phyloP scores from a whole-genome alignment of 1,140 invertebrate species.

The Anastrepha obliqua region DNA sequence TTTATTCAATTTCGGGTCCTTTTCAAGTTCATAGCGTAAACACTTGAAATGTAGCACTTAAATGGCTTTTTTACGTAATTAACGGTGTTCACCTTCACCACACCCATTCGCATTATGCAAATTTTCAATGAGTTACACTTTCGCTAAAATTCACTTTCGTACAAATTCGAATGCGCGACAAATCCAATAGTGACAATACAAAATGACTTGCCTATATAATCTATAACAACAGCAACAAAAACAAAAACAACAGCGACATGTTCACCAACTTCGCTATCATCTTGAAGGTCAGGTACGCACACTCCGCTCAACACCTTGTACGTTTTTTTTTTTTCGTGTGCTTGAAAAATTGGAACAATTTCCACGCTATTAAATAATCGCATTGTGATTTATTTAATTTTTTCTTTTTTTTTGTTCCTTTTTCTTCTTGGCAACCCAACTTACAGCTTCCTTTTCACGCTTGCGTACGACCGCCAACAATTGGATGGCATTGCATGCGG shows the following conservation, averaged over 20 bases:
- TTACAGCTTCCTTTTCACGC: not conserved
- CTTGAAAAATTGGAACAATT: slow-evolving; percentile 68
- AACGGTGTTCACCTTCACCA: slow-evolving; percentile 41
- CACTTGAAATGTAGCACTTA: not conserved
- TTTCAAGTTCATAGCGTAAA: slow-evolving; percentile 43
- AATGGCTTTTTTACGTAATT: not conserved
- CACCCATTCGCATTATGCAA: slow-evolving; percentile 46
- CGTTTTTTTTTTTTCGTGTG: not conserved
- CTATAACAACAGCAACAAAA: not conserved
- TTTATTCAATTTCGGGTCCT: not conserved
- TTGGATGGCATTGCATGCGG: not conserved
- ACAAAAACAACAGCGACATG: not conserved
- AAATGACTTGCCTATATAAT: not conserved
- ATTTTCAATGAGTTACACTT: slow-evolving; percentile 21
- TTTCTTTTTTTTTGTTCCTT: not conserved
- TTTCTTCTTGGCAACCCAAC: not conserved
- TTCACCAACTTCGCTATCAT: slow-evolving; percentile 39
- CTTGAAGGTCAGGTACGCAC: slow-evolving; percentile 37
- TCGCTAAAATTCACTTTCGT: slow-evolving; percentile 9
- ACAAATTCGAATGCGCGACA: not conserved
- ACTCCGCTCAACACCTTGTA: not conserved
- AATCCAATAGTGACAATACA: slow-evolving; percentile 39
- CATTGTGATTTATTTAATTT: slow-evolving; percentile 29
- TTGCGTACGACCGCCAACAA: not conserved
- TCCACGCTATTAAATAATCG: slow-evolving; percentile 62